Evolutionary conservation across 2,888 invertebrate species (phyloP).

Genomic region (Orchesella flavescens): DNA sequence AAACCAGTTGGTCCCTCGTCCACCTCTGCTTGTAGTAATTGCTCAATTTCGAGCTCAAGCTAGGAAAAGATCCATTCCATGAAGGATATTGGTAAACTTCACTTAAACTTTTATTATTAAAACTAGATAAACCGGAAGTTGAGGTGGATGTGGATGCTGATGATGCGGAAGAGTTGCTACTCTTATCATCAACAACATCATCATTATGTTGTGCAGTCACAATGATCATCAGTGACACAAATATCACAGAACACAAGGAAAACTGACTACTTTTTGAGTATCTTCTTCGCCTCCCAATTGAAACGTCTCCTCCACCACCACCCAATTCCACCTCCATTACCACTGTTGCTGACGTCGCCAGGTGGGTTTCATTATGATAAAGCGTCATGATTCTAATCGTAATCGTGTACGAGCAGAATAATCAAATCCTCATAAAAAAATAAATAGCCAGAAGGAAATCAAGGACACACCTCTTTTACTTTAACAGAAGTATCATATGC

Average conservation of each 20-base stretch:
- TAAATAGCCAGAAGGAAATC: not conserved
- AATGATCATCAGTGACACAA: slow-evolving; percentile 36
- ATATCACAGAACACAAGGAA: slow-evolving; percentile 43
- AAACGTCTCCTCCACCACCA: not conserved
- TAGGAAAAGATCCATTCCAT: not conserved
- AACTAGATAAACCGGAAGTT: slow-evolving; percentile 37
- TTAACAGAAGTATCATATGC: not conserved
- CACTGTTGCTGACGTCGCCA: no score
- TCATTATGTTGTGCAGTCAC: no score
- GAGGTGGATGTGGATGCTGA: not conserved
- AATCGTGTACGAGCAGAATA: no score
- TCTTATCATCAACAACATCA: no score
- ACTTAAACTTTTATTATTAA: slow-evolving; percentile 7
- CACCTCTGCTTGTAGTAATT: slow-evolving; percentile 20
- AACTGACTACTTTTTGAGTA: not conserved
- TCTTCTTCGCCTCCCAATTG: not conserved
- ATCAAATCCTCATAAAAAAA: no score
- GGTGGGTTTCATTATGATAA: no score
- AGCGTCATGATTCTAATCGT: no score
- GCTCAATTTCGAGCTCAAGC: not conserved
- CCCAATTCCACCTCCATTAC: no score
- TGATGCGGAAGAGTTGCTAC: no score
- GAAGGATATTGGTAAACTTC: not conserved
- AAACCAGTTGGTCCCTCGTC: slow-evolving; percentile 35
- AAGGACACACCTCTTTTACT: not conserved